Percentiles rank a stretch among this genome's conserved stretches.
Conservation (phyloP, 2,888 invertebrate species). For the Brachyptera risi region DNA sequence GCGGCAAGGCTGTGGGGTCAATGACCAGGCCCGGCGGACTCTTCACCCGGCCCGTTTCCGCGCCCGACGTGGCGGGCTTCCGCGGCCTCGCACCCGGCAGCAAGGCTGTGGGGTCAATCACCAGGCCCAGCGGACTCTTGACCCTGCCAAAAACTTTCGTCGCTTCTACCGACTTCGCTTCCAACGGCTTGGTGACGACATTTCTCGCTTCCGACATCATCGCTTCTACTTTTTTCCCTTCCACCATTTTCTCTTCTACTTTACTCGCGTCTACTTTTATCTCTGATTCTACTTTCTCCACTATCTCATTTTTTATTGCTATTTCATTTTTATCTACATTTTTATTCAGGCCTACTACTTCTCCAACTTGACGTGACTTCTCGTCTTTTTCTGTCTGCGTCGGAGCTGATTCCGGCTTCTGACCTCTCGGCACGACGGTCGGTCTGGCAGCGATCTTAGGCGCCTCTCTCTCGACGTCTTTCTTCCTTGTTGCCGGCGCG, state of each 20-base stretch:
- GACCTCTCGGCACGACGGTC: no score
- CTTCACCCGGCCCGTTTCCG: conserved; percentile 5
- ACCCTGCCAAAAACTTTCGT: neutral
- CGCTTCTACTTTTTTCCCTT: neutral
- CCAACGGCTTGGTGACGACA: neutral
- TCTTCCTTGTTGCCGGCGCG: neutral
- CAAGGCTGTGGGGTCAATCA: conserved; percentile 32
- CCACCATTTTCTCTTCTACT: conserved; percentile 9
- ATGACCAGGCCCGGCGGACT: conserved; percentile 26
- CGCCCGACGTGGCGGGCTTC: neutral
- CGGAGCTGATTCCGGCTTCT: no score
- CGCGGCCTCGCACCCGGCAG: conserved; percentile 31
- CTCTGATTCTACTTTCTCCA: no score
- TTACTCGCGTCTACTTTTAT: conserved; percentile 4
- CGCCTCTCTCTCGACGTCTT: no score
- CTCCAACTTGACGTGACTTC: no score
- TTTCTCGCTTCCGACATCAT: neutral
- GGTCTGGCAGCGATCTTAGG: no score
- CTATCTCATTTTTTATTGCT: no score
- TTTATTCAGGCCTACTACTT: no score
- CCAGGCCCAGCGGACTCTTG: conserved; percentile 20
- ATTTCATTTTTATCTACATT: no score
- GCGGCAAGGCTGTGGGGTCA: conserved; percentile 32
- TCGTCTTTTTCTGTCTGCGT: no score
- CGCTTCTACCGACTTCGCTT: neutral